Conservation (phyloP, 2,888 invertebrate species). For the Belgica antarctica region DNA sequence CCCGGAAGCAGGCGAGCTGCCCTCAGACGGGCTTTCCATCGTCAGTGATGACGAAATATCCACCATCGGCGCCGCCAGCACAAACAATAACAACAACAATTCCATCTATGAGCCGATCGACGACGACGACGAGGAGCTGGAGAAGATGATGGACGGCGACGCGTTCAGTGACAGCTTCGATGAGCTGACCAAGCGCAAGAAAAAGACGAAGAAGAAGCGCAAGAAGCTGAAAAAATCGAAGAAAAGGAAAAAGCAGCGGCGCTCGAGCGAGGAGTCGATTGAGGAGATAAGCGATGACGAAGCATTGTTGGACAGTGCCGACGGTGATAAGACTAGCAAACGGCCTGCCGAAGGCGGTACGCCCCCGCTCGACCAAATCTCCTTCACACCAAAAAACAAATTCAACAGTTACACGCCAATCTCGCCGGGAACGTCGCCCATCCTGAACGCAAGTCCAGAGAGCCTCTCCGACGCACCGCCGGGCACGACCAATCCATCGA, state of each 20-base stretch:
- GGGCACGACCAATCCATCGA: not conserved
- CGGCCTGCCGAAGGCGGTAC: constrained; percentile 46
- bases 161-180: constrained; percentile 46
- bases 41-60: constrained; percentile 48
- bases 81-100: constrained; percentile 44
- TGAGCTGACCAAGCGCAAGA: constrained; percentile 50
- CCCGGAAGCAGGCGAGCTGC: constrained; percentile 86
- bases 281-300: constrained; percentile 52
- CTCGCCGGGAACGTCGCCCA: constrained; percentile 46
- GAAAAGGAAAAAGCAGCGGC: constrained; percentile 69
- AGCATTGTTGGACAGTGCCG: constrained; percentile 46
- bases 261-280: constrained; percentile 65
- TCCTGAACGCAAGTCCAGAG: constrained; percentile 26
- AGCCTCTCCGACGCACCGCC: not conserved
- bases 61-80: constrained; percentile 47
- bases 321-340: not conserved
- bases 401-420: constrained; percentile 48
- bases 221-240: constrained; percentile 74
- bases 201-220: constrained; percentile 60
- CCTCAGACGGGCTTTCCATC: constrained; percentile 61
- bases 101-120: constrained; percentile 47
- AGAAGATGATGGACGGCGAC: constrained; percentile 54
- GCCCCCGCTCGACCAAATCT: constrained; percentile 49
- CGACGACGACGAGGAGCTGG: constrained; percentile 51
- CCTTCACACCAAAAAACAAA: constrained; percentile 49